phyloP scores from a whole-genome alignment of 1,140 invertebrate species.

The Brachionus angularis region DNA sequence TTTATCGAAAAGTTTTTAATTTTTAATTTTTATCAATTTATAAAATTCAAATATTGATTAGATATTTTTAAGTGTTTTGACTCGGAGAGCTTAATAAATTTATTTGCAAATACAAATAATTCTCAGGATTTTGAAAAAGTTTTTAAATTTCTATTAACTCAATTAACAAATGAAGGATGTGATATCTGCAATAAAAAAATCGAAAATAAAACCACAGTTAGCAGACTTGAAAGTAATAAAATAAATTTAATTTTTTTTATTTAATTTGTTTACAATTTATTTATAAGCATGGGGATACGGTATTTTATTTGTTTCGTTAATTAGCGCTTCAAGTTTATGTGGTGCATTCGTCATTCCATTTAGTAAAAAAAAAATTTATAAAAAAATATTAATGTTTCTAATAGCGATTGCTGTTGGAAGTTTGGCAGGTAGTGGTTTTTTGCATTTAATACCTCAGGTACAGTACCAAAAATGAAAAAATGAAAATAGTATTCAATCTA shows the following conservation, averaged over 20 bases:
- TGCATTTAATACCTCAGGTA: constrained; percentile 85
- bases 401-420: constrained; percentile 86
- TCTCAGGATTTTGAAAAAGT: constrained; percentile 28
- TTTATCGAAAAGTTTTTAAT: too few species aligned
- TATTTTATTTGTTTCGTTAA: constrained; percentile 51
- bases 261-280: too few species aligned
- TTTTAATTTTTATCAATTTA: too few species aligned
- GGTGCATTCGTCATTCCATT: constrained; percentile 77
- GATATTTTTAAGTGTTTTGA: not conserved
- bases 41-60: too few species aligned
- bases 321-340: constrained; percentile 75
- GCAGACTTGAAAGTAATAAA: constrained; percentile 26
- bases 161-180: not conserved
- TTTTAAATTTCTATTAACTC: not conserved
- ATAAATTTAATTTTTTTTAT: not conserved
- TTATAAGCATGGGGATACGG: constrained; percentile 40
- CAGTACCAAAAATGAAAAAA: too few species aligned
- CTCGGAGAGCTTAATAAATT: not conserved
- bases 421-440: constrained; percentile 79
- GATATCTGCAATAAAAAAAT: not conserved
- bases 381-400: constrained; percentile 81
- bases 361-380: constrained; percentile 81
- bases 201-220: not conserved
- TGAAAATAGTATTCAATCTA: too few species aligned
- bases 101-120: not conserved